These are phyloP conservation scores for Neodiprion virginianus DNA, from an alignment of 1,140 invertebrate species.

Conservation along the genomic window DNA sequence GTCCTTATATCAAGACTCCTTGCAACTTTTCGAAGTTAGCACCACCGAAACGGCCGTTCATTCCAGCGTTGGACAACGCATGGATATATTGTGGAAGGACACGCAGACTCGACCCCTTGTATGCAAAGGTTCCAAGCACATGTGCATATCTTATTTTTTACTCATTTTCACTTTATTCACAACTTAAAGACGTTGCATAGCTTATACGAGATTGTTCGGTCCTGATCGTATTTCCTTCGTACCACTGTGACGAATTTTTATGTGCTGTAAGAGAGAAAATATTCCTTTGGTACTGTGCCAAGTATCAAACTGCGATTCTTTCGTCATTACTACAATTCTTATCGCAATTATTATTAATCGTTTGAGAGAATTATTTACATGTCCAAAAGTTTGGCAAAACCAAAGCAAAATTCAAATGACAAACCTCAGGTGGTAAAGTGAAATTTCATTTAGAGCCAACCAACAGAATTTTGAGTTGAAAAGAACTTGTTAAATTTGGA, in stretches of 20 bases:
- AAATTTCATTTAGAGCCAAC: background rate
- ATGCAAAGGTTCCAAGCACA: background rate
- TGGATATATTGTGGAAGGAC: background rate
- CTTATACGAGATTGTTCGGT: background rate
- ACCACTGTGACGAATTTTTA: too few species aligned
- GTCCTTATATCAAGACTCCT: background rate
- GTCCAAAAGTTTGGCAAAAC: background rate
- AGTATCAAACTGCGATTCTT: too few species aligned
- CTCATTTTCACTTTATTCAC: background rate
- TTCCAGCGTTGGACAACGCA: background rate
- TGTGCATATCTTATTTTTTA: background rate
- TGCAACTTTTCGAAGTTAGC: background rate
- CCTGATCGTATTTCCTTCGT: too few species aligned
- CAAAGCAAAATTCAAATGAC: background rate
- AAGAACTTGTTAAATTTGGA: too few species aligned
- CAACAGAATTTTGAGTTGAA: too few species aligned
- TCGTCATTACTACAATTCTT: too few species aligned
- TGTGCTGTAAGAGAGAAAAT: too few species aligned
- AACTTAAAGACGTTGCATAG: background rate
- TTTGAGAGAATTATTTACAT: background rate
- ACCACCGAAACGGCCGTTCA: background rate
- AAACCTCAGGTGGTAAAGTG: background rate
- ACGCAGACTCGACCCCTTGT: background rate
- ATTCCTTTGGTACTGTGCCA: too few species aligned
- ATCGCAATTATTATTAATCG: background rate